Evolutionary conservation across 2,797 vertebrate genomes (phyloP).

Genomic region (Chanos chanos): DNA sequence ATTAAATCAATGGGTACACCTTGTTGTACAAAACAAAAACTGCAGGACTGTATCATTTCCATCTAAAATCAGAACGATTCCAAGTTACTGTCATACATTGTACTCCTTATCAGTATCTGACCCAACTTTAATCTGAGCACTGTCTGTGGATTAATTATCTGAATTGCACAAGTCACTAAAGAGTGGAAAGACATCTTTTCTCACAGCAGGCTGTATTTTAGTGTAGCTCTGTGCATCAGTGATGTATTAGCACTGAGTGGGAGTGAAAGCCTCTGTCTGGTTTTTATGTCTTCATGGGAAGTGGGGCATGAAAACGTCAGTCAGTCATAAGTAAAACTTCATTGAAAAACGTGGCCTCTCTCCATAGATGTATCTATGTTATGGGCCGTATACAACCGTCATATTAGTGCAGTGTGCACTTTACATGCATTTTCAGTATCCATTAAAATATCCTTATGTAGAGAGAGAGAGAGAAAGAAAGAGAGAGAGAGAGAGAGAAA

Average conservation of each 20-base stretch:
- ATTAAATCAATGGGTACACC: slow-evolving; percentile 1
- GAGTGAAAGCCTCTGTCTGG: slow-evolving; percentile 16
- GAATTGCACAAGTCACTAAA: slow-evolving; percentile 10
- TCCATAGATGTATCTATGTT: not conserved
- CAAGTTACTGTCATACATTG: not conserved
- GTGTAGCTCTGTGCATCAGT: slow-evolving; percentile 6
- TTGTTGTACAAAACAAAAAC: slow-evolving; percentile 6
- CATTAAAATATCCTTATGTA: slow-evolving; percentile 4
- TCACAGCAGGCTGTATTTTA: slow-evolving; percentile 11
- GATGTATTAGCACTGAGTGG: slow-evolving; percentile 19
- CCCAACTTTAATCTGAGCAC: slow-evolving; percentile 2
- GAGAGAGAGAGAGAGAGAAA: slow-evolving; percentile 5
- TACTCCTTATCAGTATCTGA: not conserved
- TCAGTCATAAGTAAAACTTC: slow-evolving; percentile 37
- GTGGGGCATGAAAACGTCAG: slow-evolving; percentile 34
- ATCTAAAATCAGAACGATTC: too few species aligned
- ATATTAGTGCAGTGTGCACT: not conserved
- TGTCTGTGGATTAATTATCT: slow-evolving; percentile 11
- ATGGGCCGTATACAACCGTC: not conserved
- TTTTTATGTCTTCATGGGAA: slow-evolving; percentile 33
- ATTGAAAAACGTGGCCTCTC: slow-evolving; percentile 6
- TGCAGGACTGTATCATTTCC: too few species aligned
- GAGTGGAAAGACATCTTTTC: slow-evolving; percentile 18
- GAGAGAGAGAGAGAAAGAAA: slow-evolving; percentile 4
- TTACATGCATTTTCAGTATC: not conserved